These are phyloP conservation scores for Piezodorus guildinii DNA, from an alignment of 1,140 invertebrate genomes.

Conservation along the genomic window DNA sequence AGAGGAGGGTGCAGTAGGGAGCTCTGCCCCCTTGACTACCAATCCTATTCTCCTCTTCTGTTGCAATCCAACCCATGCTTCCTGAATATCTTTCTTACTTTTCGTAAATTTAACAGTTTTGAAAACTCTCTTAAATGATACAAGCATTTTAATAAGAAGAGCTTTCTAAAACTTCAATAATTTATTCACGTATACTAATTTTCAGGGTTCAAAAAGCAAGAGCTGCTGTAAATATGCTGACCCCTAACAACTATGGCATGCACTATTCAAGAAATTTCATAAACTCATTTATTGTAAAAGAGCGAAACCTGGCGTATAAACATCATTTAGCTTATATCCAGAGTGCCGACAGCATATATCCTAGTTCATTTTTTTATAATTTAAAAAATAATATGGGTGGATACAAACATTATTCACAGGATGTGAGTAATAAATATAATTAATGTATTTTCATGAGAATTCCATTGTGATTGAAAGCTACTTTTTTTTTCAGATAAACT, in stretches of 20 bases:
- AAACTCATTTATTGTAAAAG: conserved; percentile 33
- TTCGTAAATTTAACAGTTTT: too few relatives aligned
- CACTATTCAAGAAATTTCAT: conserved; percentile 40
- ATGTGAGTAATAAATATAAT: conserved; percentile 24
- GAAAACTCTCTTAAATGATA: too few relatives aligned
- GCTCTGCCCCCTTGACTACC: too few relatives aligned
- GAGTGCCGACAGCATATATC: conserved; percentile 42
- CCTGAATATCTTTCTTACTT: too few relatives aligned
- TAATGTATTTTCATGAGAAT: neutral
- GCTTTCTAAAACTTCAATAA: too few relatives aligned
- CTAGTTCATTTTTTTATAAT: conserved; percentile 36
- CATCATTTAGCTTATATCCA: conserved; percentile 37
- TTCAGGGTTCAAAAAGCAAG: conserved; percentile 42
- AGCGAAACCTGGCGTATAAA: conserved; percentile 37
- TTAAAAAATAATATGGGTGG: conserved; percentile 36
- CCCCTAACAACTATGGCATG: conserved; percentile 38
- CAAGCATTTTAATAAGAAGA: neutral
- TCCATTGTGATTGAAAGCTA: neutral
- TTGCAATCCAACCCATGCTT: too few relatives aligned
- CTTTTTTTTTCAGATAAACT: neutral
- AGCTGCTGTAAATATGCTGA: conserved; percentile 42
- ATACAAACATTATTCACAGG: conserved; percentile 33
- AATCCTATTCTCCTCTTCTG: too few relatives aligned
- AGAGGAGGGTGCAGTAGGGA: too few relatives aligned
- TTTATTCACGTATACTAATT: conserved; percentile 4